These are phyloP conservation scores for Natator depressus DNA, from an alignment of 2,113 vertebrate genomes.

Conservation along the genomic window DNA sequence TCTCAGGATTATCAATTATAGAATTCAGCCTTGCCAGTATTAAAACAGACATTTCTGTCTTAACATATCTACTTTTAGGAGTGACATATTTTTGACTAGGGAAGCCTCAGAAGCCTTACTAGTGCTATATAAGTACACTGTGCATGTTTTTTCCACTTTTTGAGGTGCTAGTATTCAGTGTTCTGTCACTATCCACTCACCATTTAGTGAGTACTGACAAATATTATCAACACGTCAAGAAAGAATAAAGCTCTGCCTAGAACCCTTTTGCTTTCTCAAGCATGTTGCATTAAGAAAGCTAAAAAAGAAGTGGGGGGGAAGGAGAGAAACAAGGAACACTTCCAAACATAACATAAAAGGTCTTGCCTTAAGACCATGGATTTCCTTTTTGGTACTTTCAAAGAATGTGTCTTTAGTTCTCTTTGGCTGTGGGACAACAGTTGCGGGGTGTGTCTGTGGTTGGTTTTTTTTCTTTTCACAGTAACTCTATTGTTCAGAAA, in stretches of 20 bases:
- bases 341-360: constrained; percentile 83
- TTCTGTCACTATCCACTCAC: constrained; percentile 51
- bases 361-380: constrained; percentile 82
- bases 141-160: constrained; percentile 44
- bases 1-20: constrained; percentile 31
- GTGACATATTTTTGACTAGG: neutral
- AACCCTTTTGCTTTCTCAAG: constrained; percentile 65
- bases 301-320: constrained; percentile 20
- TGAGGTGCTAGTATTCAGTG: constrained; percentile 44
- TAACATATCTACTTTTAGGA: constrained; percentile 22
- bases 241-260: constrained; percentile 66
- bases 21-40: constrained; percentile 21
- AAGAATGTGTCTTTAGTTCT: constrained; percentile 84
- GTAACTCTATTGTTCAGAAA: constrained; percentile 86
- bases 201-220: constrained; percentile 73
- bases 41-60: constrained; percentile 43
- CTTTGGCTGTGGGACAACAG: constrained; percentile 79
- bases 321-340: constrained; percentile 66
- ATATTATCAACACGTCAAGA: constrained; percentile 63
- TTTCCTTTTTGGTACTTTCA: constrained; percentile 86
- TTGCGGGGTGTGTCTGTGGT: constrained; percentile 83
- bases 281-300: constrained; percentile 59
- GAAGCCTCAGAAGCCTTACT: constrained; percentile 64
- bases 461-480: constrained; percentile 79
- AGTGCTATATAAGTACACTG: neutral